A percentile compares a stretch with the other conserved stretches of the same genome.
Evolutionary conservation across 2,797 vertebrate genomes (phyloP).

Genomic region (Crenuchus spilurus): DNA sequence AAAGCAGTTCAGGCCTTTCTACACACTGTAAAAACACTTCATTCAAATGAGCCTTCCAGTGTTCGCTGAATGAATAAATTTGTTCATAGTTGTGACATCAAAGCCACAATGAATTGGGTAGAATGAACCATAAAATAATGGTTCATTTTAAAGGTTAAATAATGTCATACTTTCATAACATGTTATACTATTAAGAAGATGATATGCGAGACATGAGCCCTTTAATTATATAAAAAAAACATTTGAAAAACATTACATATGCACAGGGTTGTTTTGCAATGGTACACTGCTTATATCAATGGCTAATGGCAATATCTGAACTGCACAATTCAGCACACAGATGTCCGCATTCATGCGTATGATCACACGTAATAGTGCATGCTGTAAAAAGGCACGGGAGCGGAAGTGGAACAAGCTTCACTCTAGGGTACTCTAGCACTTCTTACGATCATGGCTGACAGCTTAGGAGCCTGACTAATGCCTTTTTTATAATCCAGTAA

Average conservation of each 20-base stretch:
- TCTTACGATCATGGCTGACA: slow-evolving; percentile 19
- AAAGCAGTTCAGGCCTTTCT: no score
- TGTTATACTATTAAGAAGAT: no score
- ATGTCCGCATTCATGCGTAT: slow-evolving; percentile 35
- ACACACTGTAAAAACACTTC: not conserved
- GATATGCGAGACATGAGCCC: no score
- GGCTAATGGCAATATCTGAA: not conserved
- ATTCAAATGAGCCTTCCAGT: no score
- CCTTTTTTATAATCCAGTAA: slow-evolving; percentile 18
- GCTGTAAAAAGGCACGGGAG: slow-evolving; percentile 16
- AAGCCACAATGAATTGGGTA: not conserved
- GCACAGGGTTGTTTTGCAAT: not conserved
- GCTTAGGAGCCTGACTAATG: slow-evolving; percentile 3
- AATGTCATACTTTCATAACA: no score
- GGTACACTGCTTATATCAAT: not conserved
- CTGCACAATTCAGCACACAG: slow-evolving; percentile 22
- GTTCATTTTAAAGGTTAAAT: no score
- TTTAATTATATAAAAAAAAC: not conserved
- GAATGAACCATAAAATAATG: no score
- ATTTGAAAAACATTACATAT: not conserved
- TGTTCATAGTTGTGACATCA: not conserved
- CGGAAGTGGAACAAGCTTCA: slow-evolving; percentile 31
- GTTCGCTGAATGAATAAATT: no score
- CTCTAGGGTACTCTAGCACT: slow-evolving; percentile 16
- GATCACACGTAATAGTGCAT: slow-evolving; percentile 32